Conservation (phyloP, 2,888 invertebrate species). For the Perdita meconis region DNA sequence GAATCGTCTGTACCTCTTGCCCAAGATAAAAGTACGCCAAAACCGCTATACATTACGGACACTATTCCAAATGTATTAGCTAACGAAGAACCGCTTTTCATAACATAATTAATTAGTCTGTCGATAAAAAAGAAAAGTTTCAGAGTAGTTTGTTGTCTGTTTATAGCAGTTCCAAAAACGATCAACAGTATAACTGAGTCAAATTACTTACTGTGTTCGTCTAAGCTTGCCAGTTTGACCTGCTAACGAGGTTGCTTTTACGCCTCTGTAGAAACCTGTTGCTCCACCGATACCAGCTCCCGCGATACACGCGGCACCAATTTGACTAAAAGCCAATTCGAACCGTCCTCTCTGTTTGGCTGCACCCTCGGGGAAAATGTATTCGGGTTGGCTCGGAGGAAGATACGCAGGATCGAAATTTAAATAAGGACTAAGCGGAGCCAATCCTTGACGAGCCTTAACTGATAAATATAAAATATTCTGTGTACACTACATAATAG, state of each 20-base stretch:
- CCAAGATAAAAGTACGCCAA: constrained; percentile 95
- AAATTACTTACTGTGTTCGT: constrained; percentile 91
- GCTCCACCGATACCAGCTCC: constrained; percentile 95
- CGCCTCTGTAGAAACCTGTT: constrained; percentile 94
- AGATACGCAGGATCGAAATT: constrained; percentile 96
- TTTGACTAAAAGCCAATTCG: constrained; percentile 96
- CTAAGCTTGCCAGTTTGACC: constrained; percentile 95
- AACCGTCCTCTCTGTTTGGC: constrained; percentile 96
- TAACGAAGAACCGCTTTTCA: constrained; percentile 97
- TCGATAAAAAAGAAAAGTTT: constrained; percentile 62
- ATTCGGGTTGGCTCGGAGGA: constrained; percentile 94
- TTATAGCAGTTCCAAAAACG: background rate
- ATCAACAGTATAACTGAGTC: background rate
- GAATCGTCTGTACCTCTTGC: constrained; percentile 95
- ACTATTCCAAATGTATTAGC: constrained; percentile 97
- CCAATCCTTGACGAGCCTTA: constrained; percentile 81
- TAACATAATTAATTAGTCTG: constrained; percentile 95
- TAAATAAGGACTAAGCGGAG: constrained; percentile 90
- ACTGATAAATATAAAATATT: constrained; percentile 71
- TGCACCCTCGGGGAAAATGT: constrained; percentile 96
- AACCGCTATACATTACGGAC: constrained; percentile 97
- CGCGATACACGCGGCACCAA: constrained; percentile 95
- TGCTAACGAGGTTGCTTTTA: constrained; percentile 93
- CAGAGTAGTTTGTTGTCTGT: background rate
- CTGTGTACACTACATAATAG: background rate